Evolutionary conservation across 2,888 invertebrate genomes (phyloP), one percentile per base, ranked within the genome.

Genomic region (Tetramorium bicarinatum): DNA sequence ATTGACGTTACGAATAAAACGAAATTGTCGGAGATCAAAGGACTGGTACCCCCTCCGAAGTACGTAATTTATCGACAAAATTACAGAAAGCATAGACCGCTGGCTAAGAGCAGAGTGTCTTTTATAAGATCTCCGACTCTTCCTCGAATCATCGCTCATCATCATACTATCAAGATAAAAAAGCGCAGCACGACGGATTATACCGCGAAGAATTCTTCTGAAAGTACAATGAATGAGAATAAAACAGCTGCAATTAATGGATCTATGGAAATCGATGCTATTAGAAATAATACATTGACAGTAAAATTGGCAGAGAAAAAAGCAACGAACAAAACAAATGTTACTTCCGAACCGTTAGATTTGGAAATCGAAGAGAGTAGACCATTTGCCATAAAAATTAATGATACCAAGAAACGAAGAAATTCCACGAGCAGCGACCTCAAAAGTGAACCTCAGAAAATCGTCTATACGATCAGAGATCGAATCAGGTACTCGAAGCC

Each of bases 381-480:
- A 38, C 47, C 47, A 54, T 25, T 79, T 44, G 15, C 6, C 7
- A 18, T 3, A 62, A 75, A 64, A 3, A 29, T 75, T 6, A 34
- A 72, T 18, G 25, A 34, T 3, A 62, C 29, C 34, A 69, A 2
- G 67, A 80, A 47, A 34, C 29, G 34, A 71, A 66, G 62, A 29
- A 77, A 56, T 2, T 49, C 25, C 2, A n/a, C 44, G 44, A 76
- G 13, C 18, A 41, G 41, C 41, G 75, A 85, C 2, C 38, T 29
- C 11, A 74, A 61, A 38, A 54, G 72, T 6, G 87, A 52, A 18
- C 56, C 84, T 2, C 79, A 84, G 11, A 91, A 82, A 75, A 69
- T 85, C 0, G 81, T 90, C 41, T 92, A 92, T 64, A 92, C 91
- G 7, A 89, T 92, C n/a, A 88, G 84, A 21, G 91, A 92, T 38